A percentile compares a stretch with the other conserved stretches of the same genome.
These are phyloP conservation scores for Tineola bisselliella DNA, from an alignment of 2,888 invertebrate genomes.

Conservation along the genomic window DNA sequence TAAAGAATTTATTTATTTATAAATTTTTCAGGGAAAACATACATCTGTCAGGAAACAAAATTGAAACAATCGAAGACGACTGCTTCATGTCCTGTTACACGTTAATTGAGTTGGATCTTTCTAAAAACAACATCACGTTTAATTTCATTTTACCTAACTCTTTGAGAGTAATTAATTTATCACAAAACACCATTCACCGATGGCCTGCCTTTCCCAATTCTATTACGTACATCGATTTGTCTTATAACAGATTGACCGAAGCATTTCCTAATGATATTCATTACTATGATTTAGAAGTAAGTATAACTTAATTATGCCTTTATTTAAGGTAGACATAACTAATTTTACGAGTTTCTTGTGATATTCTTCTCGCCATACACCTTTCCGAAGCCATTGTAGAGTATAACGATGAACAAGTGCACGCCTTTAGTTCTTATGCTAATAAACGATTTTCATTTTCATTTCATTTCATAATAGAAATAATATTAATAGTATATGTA, in stretches of 20 bases:
- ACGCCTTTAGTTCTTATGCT: no score
- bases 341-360: no score
- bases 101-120: constrained; percentile 54
- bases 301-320: constrained; percentile 15
- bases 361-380: no score
- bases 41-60: constrained; percentile 55
- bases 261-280: constrained; percentile 40
- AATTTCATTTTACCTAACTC: constrained; percentile 45
- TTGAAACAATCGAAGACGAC: constrained; percentile 51
- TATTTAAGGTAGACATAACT: no score
- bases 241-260: constrained; percentile 46
- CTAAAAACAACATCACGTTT: constrained; percentile 54
- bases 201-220: constrained; percentile 54
- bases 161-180: constrained; percentile 47
- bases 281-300: constrained; percentile 54
- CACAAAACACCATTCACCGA: constrained; percentile 47
- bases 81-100: constrained; percentile 41
- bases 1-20: no score
- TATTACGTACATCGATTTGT: constrained; percentile 52
- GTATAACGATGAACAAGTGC: no score
- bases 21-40: constrained; percentile 50
- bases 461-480: no score
- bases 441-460: no score
- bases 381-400: no score
- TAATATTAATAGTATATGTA: no score